These are phyloP conservation scores for Chymomyza costata DNA, from an alignment of 1,140 invertebrate species.

Conservation along the genomic window DNA sequence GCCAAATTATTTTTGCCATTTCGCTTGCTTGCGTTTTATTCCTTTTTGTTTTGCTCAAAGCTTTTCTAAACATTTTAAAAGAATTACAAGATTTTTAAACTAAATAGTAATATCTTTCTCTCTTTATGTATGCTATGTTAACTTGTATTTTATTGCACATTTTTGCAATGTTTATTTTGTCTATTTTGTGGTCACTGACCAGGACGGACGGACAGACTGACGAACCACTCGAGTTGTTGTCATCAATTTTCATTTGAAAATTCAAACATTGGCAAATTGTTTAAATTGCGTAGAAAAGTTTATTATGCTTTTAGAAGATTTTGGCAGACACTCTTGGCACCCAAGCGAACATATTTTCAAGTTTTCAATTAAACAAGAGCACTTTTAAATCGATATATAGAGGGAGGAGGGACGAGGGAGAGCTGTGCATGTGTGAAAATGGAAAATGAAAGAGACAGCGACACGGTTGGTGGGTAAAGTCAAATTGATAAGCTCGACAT, in stretches of 20 bases:
- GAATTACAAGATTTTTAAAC: no score
- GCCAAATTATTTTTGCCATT: conserved; percentile 15
- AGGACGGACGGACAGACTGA: no score
- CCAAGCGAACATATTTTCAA: conserved; percentile 20
- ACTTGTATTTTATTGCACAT: neutral
- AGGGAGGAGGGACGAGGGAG: neutral
- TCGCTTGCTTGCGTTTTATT: no score
- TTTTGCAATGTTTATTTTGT: neutral
- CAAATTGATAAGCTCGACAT: no score
- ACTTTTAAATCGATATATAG: conserved; percentile 36
- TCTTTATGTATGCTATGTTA: no score
- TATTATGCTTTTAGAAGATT: neutral
- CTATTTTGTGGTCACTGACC: no score
- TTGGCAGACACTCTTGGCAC: conserved; percentile 18
- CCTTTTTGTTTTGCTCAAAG: conserved; percentile 6
- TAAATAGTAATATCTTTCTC: no score
- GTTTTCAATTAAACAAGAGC: conserved; percentile 40
- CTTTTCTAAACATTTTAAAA: conserved; percentile 1
- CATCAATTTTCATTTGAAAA: conserved; percentile 10
- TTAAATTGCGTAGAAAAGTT: conserved; percentile 12
- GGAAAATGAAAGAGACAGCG: no score
- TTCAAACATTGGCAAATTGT: conserved; percentile 23
- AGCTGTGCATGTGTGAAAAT: no score
- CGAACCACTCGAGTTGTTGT: no score
- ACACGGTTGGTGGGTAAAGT: no score